These are phyloP conservation scores for Euproctis similis DNA, from an alignment of 2,888 invertebrate species.

Conservation along the genomic window DNA sequence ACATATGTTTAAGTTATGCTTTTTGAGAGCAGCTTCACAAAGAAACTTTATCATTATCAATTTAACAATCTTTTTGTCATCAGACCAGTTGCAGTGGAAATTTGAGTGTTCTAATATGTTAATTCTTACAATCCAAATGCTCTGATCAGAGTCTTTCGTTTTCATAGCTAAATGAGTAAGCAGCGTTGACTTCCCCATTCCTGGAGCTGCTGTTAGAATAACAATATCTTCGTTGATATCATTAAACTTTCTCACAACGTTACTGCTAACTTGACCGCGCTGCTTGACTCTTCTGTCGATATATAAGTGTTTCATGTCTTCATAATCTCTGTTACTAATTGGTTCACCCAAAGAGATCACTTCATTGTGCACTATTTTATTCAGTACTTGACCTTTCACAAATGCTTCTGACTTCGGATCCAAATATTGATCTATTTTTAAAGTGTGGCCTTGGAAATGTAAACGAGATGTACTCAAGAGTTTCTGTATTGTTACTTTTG, in stretches of 20 bases:
- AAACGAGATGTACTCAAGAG: background rate
- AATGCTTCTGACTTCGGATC: slow-evolving; percentile 1
- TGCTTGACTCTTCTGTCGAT: slow-evolving; percentile 7
- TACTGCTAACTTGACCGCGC: background rate
- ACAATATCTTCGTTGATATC: slow-evolving; percentile 3
- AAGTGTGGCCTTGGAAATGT: slow-evolving; percentile 3
- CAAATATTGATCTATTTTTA: background rate
- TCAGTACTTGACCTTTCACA: slow-evolving; percentile 2
- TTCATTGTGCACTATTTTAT: slow-evolving; percentile 4
- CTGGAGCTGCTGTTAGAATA: slow-evolving; percentile 14
- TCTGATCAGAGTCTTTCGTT: slow-evolving; percentile 10
- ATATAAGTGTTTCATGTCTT: slow-evolving; percentile 9
- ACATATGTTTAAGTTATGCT: background rate
- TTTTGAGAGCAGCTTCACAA: background rate
- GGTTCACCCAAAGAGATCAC: slow-evolving; percentile 3
- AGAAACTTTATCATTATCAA: slow-evolving; percentile 3
- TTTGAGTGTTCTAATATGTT: slow-evolving; percentile 4
- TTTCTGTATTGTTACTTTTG: background rate
- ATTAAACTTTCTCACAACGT: slow-evolving; percentile 4
- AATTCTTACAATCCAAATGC: slow-evolving; percentile 8
- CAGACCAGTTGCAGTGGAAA: slow-evolving; percentile 2
- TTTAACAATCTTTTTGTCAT: background rate
- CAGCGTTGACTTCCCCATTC: slow-evolving; percentile 22
- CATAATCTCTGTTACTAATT: slow-evolving; percentile 4
- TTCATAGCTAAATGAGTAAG: slow-evolving; percentile 15